A percentile compares a stretch with the other conserved stretches of the same genome.
These are phyloP conservation scores for Rhabdomys pumilio DNA, from an alignment of 2,797 vertebrate species.

Conservation along the genomic window DNA sequence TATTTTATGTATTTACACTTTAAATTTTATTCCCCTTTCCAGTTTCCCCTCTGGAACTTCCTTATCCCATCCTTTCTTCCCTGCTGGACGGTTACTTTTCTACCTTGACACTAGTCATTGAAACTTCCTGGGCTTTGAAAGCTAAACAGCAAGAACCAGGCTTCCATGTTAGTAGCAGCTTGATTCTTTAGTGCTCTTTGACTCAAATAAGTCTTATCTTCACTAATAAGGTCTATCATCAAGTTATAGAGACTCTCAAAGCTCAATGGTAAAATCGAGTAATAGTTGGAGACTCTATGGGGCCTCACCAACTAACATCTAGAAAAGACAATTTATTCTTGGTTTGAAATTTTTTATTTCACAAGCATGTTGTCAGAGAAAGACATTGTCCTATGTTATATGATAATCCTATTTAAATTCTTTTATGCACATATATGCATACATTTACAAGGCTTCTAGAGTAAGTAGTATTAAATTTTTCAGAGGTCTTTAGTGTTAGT, in stretches of 20 bases:
- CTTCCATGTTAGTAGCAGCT: not conserved
- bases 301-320: not conserved
- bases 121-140: not conserved
- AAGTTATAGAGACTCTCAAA: not conserved
- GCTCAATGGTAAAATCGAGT: too few species aligned
- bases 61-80: too few species aligned
- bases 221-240: not conserved
- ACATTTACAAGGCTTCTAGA: not conserved
- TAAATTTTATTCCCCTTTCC: too few species aligned
- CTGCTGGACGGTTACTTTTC: not conserved
- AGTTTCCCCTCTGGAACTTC: too few species aligned
- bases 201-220: not conserved
- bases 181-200: not conserved
- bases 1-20: too few species aligned
- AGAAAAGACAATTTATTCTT: not conserved
- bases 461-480: not conserved
- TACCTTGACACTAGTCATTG: not conserved
- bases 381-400: not conserved
- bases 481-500: not conserved
- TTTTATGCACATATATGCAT: not conserved
- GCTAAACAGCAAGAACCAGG: not conserved
- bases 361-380: not conserved
- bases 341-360: not conserved
- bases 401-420: not conserved
- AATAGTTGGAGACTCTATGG: not conserved